Evolutionary conservation across 2,113 vertebrate species (phyloP), one percentile per base, ranked within the genome.

Genomic region (Taurulus bubalis): DNA sequence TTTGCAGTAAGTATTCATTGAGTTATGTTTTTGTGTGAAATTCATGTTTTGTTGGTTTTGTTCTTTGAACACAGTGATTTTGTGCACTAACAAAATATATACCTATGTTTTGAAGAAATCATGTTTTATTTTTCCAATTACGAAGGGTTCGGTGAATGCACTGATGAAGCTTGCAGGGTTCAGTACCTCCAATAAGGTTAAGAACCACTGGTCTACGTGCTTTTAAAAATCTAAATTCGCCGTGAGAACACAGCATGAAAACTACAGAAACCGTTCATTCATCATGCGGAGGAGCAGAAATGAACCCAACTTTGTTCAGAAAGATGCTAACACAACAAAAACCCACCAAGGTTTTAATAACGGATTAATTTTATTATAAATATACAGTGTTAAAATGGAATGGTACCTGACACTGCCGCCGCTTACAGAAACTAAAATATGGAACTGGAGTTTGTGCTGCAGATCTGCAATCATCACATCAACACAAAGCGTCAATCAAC

Each of bases 361-460:
- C 83, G 85, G 87, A 82, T 87, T 84, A 86, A 34, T 90, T 92
- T 91, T 91, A 91, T 91, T 93, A 91, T 93, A 91, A 93, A 93
- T 91, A 93, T 91, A 93, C 91, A 93, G 90, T 90, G 90, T 93
- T 88, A 87, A 90, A 87, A 91, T 91, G 89, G 90, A 90, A 91
- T 89, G 90, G 91, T 91, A 89, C 91, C 91, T 83, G 90, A 91
- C 90, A 86, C 80, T 88, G 87, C 79, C 45, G 38, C 34, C 45
- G 38, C 34, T 70, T 32, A 79, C 28, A 86, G 45, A 82, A 73
- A 87, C 65, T 71, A 67, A 67, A 32, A 38, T 56, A 75, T 51
- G 64, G 10, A 83, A 79, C 51, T 30, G 36, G 66, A 87, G 47
- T 66, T 77, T 71, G 71, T 80, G 75, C 65, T 79, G 75, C 62